phyloP scores from a whole-genome alignment of 1,140 invertebrate genomes.

The Paralvinella palmiformis region DNA sequence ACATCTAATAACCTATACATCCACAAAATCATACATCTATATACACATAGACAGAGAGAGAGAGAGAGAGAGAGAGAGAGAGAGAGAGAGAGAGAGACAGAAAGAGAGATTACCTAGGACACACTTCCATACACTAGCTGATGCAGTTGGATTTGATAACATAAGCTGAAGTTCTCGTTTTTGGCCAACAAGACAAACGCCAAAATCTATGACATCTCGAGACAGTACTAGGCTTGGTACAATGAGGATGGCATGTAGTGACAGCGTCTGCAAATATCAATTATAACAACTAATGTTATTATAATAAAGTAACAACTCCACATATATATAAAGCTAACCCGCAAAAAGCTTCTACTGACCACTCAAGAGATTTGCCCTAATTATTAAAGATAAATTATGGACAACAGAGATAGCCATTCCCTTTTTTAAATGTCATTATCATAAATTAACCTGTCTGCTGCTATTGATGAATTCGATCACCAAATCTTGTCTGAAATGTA shows the following conservation, averaged over 20 bases:
- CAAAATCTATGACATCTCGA: conserved; percentile 36
- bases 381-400: too few relatives aligned
- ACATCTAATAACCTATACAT: too few relatives aligned
- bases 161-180: conserved; percentile 29
- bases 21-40: too few relatives aligned
- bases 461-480: conserved; percentile 36
- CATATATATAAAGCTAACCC: too few relatives aligned
- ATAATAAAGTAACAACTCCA: too few relatives aligned
- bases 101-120: conserved; percentile 27
- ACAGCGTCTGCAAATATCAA: conserved; percentile 35
- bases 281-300: too few relatives aligned
- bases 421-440: too few relatives aligned
- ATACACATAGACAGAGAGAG: too few relatives aligned
- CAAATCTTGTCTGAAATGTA: conserved; percentile 32
- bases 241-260: conserved; percentile 34
- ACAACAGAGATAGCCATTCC: too few relatives aligned
- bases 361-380: too few relatives aligned
- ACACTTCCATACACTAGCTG: conserved; percentile 32
- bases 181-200: conserved; percentile 42
- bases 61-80: background rate
- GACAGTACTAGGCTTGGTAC: conserved; percentile 37
- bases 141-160: conserved; percentile 33
- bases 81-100: background rate
- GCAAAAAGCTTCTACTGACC: too few relatives aligned
- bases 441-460: conserved; percentile 32